Base-by-base conservation (phyloP, 2,797 vertebrate genomes). In the Eupleurogrammus muticus region DNA sequence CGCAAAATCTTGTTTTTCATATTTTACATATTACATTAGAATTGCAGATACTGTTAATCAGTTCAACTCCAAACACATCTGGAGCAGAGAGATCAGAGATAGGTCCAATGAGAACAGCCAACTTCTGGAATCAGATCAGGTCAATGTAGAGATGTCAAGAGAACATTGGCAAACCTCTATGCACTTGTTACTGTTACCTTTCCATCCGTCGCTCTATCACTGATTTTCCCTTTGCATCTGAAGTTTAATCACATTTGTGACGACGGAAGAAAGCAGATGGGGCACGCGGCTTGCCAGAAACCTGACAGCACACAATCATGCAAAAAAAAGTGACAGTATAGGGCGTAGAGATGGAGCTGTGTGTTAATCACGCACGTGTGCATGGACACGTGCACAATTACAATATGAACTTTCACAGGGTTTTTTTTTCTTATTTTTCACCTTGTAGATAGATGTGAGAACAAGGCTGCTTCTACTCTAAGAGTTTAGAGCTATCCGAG, bases 241-340 rank as follows among this genome's bases (percentile, higher is more conserved):
- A 4, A 1, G 34, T 66, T 61, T 49, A 57, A 81, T 76, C 51
- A 53, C 60, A 66, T 73, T 65, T 54, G 42, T 48, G 55, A 56
- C 14, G 17, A 69, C 47, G 42, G 38, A n/a, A 17, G 16, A 34
- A 73, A 42, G 17, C 62, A 70, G 54, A 52, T 72, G 42, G 63
- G 44, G 57, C 48, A 23, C 50, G 57, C 61, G 68, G 47, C 17
- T n/a, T 28, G 62, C 36, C 63, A 49, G 36, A 68, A 53, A 58
- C 36, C 38, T 42, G 55, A 59, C 28, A 24, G 24, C 59, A 52
- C 9, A 36, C 35, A 38, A 38, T 24, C 17, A 23, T 3, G 0
- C 32, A 42, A 16, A 56, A 42, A 16, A 56, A 10, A 53, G 52
- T 28, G 24, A 48, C 49, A 28, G 20, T 16, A 49, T 24, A 21